phyloP scores from a whole-genome alignment of 2,888 invertebrate genomes.

The Xestia ashworthii region DNA sequence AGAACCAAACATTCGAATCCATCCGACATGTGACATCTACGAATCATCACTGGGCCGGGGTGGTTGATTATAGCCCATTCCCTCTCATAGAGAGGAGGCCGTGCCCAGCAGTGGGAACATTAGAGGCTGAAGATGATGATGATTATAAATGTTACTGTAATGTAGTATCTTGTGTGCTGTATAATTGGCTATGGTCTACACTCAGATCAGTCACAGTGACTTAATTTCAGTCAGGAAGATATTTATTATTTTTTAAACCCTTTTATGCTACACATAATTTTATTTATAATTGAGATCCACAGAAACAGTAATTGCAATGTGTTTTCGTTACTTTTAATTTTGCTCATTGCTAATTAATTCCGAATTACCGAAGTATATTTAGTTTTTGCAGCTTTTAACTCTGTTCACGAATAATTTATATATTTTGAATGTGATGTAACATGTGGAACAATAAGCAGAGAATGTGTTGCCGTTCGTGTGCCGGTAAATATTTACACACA shows the following conservation, averaged over 20 bases:
- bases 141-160: not conserved
- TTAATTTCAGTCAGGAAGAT: not conserved
- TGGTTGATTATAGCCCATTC: too few relatives aligned
- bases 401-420: not conserved
- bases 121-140: too few relatives aligned
- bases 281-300: not conserved
- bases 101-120: too few relatives aligned
- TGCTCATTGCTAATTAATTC: too few relatives aligned
- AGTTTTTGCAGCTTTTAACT: not conserved
- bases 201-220: not conserved
- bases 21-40: too few relatives aligned
- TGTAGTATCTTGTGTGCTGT: not conserved
- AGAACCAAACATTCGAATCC: too few relatives aligned
- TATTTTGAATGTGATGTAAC: slow-evolving; percentile 40
- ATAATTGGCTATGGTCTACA: not conserved
- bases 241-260: not conserved
- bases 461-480: not conserved
- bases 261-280: not conserved
- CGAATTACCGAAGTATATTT: too few relatives aligned
- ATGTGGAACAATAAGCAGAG: not conserved
- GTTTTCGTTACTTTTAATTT: not conserved
- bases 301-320: not conserved
- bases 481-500: not conserved
- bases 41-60: too few relatives aligned
- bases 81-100: too few relatives aligned